A percentile compares a stretch with the other conserved stretches of the same genome.
Evolutionary conservation across 2,888 invertebrate genomes (phyloP).

Genomic region (Drosophila merina): DNA sequence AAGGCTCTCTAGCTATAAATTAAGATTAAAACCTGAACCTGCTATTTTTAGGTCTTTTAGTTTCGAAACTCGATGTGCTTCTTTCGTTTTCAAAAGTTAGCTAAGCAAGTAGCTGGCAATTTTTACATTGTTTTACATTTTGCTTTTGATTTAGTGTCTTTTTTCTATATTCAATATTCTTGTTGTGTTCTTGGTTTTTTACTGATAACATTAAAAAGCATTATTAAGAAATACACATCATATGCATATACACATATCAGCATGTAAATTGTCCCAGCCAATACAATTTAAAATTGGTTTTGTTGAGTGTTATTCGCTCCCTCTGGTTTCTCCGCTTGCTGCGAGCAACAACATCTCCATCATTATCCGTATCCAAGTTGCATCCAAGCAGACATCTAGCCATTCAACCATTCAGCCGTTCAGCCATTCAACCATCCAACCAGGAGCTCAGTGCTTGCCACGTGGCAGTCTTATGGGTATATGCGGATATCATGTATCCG

Average conservation of each 20-base stretch:
- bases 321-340: no score
- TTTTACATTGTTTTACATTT: background rate
- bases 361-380: constrained; percentile 31
- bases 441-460: constrained; percentile 60
- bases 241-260: constrained; percentile 16
- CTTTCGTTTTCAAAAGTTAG: background rate
- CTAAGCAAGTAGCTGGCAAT: background rate
- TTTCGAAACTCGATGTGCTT: constrained; percentile 4
- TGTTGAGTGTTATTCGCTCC: constrained; percentile 5
- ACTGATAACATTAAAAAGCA: constrained; percentile 35
- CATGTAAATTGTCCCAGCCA: constrained; percentile 32
- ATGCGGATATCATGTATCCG: constrained; percentile 74
- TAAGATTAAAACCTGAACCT: background rate
- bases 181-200: constrained; percentile 13
- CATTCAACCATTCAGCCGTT: no score
- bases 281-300: constrained; percentile 54
- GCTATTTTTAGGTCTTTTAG: background rate
- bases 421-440: background rate
- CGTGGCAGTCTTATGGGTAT: constrained; percentile 70
- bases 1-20: background rate
- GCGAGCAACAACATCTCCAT: constrained; percentile 15
- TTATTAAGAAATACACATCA: constrained; percentile 8
- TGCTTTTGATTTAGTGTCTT: constrained; percentile 4
- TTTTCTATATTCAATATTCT: background rate
- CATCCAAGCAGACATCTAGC: background rate